phyloP scores from a whole-genome alignment of 2,888 invertebrate species.

The Panzeria rudis region DNA sequence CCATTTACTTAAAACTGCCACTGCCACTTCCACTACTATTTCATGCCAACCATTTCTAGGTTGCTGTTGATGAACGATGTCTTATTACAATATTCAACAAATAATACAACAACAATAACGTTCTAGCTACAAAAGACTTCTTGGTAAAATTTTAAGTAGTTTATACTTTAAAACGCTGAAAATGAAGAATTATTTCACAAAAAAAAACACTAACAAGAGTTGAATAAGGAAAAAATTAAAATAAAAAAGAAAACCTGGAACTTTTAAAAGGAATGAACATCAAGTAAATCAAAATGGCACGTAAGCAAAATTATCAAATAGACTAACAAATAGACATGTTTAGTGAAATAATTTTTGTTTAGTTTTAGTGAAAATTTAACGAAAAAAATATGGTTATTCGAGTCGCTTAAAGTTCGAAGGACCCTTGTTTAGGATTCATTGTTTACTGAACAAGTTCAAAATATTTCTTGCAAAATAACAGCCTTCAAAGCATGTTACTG shows the following conservation, averaged over 20 bases:
- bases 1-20: constrained; percentile 46
- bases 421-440: too few species aligned
- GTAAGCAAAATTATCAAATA: constrained; percentile 13
- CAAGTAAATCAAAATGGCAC: constrained; percentile 32
- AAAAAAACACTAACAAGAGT: not conserved
- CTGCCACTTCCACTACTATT: constrained; percentile 12
- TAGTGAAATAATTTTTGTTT: constrained; percentile 1
- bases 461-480: too few species aligned
- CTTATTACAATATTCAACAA: constrained; percentile 44
- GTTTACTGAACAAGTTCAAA: too few species aligned
- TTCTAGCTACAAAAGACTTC: not conserved
- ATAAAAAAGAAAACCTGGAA: not conserved
- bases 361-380: not conserved
- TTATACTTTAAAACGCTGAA: constrained; percentile 21
- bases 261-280: constrained; percentile 24
- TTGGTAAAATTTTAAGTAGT: constrained; percentile 51
- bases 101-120: constrained; percentile 37
- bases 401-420: too few species aligned
- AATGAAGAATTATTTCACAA: not conserved
- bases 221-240: not conserved
- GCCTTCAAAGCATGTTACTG: too few species aligned
- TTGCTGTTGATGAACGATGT: constrained; percentile 47
- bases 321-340: not conserved
- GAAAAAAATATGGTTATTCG: too few species aligned
- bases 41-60: constrained; percentile 18